A percentile compares a stretch with the other conserved stretches of the same genome.
Conservation (phyloP, 2,113 vertebrate species). For the Pseudorasbora parva region DNA sequence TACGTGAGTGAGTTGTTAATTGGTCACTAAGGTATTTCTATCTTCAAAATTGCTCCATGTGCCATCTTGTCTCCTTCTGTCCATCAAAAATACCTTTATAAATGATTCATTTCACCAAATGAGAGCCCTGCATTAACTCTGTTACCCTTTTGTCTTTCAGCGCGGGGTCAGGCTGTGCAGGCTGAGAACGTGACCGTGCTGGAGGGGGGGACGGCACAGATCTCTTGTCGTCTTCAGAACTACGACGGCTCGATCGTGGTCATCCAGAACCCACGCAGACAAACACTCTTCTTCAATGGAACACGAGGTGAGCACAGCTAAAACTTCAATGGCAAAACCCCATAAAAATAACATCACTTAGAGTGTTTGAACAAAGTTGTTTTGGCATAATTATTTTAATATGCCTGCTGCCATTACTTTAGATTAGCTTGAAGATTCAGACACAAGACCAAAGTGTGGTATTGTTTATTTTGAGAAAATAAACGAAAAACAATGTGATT, state of each 20-base stretch:
- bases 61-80: constrained; percentile 43
- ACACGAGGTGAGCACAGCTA: constrained; percentile 79
- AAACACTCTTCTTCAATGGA: constrained; percentile 94
- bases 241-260: constrained; percentile 93
- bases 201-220: constrained; percentile 88
- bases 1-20: constrained; percentile 32
- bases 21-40: constrained; percentile 27
- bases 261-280: constrained; percentile 90
- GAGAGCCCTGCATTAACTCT: constrained; percentile 9
- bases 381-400: background rate
- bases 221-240: constrained; percentile 89
- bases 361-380: background rate
- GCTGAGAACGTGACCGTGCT: constrained; percentile 90
- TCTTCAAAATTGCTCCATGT: constrained; percentile 46
- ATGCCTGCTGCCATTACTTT: background rate
- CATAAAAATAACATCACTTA: background rate
- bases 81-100: constrained; percentile 18
- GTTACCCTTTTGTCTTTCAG: constrained; percentile 60
- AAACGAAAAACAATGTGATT: background rate
- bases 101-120: background rate
- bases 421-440: background rate
- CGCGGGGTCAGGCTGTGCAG: constrained; percentile 85
- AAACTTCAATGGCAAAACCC: background rate
- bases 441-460: background rate
- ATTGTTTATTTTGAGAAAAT: background rate